Conservation (phyloP, 2,113 vertebrate genomes). For the Sorex araneus region DNA sequence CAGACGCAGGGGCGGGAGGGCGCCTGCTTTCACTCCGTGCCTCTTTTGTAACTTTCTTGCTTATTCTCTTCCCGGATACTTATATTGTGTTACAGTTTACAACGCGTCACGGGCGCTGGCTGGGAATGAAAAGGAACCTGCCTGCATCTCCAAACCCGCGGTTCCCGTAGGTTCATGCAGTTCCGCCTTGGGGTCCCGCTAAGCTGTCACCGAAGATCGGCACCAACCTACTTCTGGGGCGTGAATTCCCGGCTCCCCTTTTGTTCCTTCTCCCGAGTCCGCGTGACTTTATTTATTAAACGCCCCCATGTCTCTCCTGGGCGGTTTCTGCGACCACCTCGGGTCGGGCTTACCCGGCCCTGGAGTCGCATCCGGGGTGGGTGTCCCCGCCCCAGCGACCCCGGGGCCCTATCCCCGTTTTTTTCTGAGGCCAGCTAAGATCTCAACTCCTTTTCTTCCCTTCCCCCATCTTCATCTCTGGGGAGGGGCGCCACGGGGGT, state of each 20-base stretch:
- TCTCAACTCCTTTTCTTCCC: no score
- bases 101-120: not conserved
- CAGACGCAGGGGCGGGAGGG: not conserved
- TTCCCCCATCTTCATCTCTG: no score
- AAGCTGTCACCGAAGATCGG: not conserved
- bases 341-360: no score
- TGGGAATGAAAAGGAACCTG: not conserved
- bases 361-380: no score
- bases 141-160: conserved; percentile 33
- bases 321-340: no score
- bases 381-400: no score
- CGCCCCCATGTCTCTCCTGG: conserved; percentile 12
- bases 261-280: not conserved
- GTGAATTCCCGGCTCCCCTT: not conserved
- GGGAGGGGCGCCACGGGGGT: no score
- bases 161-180: not conserved
- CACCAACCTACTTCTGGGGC: not conserved
- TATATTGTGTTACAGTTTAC: not conserved
- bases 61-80: not conserved
- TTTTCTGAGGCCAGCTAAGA: no score
- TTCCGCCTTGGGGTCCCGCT: conserved; percentile 7
- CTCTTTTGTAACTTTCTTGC: not conserved
- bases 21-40: not conserved
- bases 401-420: no score
- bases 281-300: not conserved